Conservation (phyloP, 2,113 vertebrate species). For the Oceanites oceanicus region DNA sequence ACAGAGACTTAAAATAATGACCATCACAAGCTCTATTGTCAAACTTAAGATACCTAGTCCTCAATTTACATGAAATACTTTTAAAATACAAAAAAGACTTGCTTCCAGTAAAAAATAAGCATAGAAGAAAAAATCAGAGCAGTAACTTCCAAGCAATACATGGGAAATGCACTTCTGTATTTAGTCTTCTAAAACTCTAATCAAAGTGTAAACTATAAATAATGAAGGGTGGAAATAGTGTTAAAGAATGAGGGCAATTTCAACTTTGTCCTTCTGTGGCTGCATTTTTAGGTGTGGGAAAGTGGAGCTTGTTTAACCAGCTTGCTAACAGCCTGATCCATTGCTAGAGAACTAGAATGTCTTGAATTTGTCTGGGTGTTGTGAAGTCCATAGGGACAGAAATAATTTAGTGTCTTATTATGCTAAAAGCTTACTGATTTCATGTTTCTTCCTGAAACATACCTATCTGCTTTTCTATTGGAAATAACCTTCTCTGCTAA, state of each 20-base stretch:
- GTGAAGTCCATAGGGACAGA: background rate
- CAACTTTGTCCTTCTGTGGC: background rate
- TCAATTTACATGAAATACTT: background rate
- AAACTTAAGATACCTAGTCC: background rate
- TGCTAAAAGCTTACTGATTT: background rate
- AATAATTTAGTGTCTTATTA: background rate
- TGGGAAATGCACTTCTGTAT: background rate
- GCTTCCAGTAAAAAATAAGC: background rate
- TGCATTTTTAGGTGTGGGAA: background rate
- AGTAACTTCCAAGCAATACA: background rate
- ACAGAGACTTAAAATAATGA: background rate
- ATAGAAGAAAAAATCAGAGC: background rate
- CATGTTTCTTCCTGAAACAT: background rate
- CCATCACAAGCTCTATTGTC: background rate
- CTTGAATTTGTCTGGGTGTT: background rate
- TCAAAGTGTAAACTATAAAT: background rate
- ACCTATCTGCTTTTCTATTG: background rate
- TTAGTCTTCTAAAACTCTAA: background rate
- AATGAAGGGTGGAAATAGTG: background rate
- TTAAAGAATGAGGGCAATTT: background rate
- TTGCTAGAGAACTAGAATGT: background rate
- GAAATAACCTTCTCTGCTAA: background rate
- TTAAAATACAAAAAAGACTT: background rate
- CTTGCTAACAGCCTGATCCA: background rate
- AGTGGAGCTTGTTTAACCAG: background rate